Conservation (phyloP, 2,797 vertebrate genomes). For the Tympanoctomys barrerae region DNA sequence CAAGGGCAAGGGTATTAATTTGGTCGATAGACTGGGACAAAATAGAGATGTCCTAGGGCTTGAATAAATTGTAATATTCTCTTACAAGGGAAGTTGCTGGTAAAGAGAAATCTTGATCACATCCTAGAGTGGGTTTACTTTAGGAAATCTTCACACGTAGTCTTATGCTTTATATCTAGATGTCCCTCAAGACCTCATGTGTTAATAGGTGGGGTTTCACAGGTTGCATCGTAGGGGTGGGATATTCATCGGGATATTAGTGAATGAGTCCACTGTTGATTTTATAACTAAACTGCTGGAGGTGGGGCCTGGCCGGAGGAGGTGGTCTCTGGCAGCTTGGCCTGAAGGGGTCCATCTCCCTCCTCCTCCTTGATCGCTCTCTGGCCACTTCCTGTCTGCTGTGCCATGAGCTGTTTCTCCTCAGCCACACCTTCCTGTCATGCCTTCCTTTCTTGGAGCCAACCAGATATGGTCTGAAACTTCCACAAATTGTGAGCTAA, state of each 20-base stretch:
- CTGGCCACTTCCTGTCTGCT: background rate
- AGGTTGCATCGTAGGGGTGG: background rate
- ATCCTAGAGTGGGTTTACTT: slow-evolving; percentile 7
- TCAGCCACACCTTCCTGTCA: background rate
- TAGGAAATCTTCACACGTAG: background rate
- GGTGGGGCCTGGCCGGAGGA: background rate
- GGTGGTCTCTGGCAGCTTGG: background rate
- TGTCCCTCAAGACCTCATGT: background rate
- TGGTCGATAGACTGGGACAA: background rate
- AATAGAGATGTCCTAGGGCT: background rate
- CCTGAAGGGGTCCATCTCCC: background rate
- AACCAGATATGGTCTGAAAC: background rate
- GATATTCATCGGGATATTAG: background rate
- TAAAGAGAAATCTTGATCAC: background rate
- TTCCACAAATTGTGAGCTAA: background rate
- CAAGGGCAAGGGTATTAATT: background rate
- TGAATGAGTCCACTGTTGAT: background rate
- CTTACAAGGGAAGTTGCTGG: background rate
- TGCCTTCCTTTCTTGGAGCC: background rate
- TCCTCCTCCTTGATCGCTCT: background rate
- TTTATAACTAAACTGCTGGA: background rate
- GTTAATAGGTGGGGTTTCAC: background rate
- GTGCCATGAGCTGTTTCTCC: background rate
- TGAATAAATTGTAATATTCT: background rate
- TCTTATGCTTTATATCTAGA: background rate